Evolutionary conservation across 2,888 invertebrate species (phyloP), one percentile per base, ranked within the genome.

Genomic region (Trissoscelio sp.): DNA sequence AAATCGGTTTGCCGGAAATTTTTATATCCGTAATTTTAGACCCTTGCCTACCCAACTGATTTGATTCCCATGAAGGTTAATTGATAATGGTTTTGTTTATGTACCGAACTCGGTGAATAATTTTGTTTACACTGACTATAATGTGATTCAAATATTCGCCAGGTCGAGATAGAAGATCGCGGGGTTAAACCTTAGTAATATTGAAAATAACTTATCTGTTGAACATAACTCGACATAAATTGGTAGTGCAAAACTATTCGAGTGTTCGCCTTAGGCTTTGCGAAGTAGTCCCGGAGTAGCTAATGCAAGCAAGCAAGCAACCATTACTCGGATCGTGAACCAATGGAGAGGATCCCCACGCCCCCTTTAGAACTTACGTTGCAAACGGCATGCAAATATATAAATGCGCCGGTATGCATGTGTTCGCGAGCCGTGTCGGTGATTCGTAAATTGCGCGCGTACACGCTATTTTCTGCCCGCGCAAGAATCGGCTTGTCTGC

Each of bases 341-440:
- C 91, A 91, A 91, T 91, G 90, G 90, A 90, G 90, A 89, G 87
- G 88, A 91, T 90, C 90, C 90, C 89, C 91, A 91, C 91, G 91
- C 91, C 91, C 91, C 91, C 90, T 90, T 84, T 88, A 83, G 85
- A 86, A 87, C 85, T 87, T 87, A 85, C 87, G 86, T 84, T 83
- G 83, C 88, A 87, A 87, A 88, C 89, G 87, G 88, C 89, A 90
- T 90, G 89, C 90, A 90, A 90, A 91, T 90, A 89, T 88, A 87
- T 84, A 85, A 84, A 85, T 84, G 83, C 83, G 12, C 72, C 53
- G 66, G 55, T 64, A 48, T 79, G 81, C 60, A 55, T 88, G 88
- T 89, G 87, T 88, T 87, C 85, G 80, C 73, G 83, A 83, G 83
- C 83, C 81, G 84, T 84, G 74, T 85, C 85, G 85, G 77, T 85